A percentile compares a stretch with the other conserved stretches of the same genome.
These are phyloP conservation scores for Hirtodrosophila confusa DNA, from an alignment of 2,888 invertebrate genomes.

Conservation along the genomic window DNA sequence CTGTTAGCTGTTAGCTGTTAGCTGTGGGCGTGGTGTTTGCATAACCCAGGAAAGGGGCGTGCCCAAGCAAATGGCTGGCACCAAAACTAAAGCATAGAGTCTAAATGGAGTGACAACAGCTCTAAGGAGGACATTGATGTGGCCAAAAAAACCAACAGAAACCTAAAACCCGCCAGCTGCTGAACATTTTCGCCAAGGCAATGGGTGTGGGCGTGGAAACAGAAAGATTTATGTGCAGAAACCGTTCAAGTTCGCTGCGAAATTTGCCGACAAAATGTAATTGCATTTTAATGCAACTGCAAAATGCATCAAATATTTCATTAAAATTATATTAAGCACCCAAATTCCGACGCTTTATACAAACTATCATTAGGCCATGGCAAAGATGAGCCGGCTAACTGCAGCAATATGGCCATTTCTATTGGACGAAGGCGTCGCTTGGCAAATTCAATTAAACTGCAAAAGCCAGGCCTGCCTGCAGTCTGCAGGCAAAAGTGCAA, in stretches of 20 bases:
- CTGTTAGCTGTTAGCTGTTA: slow-evolving; percentile 9
- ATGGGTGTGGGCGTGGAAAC: slow-evolving; percentile 20
- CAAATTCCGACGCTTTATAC: slow-evolving; percentile 10
- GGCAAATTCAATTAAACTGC: slow-evolving; percentile 64
- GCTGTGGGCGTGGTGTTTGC: slow-evolving; percentile 46
- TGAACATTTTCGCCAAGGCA: slow-evolving; percentile 26
- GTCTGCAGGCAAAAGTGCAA: slow-evolving; percentile 12
- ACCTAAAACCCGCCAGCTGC: slow-evolving; percentile 20
- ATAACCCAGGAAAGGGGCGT: slow-evolving; percentile 40
- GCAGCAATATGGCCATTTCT: slow-evolving; percentile 29
- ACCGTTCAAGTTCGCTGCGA: slow-evolving; percentile 12
- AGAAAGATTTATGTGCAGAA: slow-evolving; percentile 38
- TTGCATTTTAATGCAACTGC: slow-evolving; percentile 65
- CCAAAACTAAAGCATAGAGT: slow-evolving; percentile 24
- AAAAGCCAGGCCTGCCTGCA: slow-evolving; percentile 13
- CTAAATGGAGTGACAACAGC: slow-evolving; percentile 51
- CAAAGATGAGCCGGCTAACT: not conserved
- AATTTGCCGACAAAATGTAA: slow-evolving; percentile 37
- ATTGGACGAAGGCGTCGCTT: slow-evolving; percentile 26
- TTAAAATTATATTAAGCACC: slow-evolving; percentile 43
- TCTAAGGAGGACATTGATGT: slow-evolving; percentile 32
- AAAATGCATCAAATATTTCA: slow-evolving; percentile 51
- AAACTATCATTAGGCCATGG: slow-evolving; percentile 19
- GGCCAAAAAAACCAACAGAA: slow-evolving; percentile 7
- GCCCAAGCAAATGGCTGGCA: slow-evolving; percentile 51